Percentiles rank a stretch among this genome's conserved stretches.
phyloP scores from a whole-genome alignment of 2,888 invertebrate genomes.

The Norana najaformis region DNA sequence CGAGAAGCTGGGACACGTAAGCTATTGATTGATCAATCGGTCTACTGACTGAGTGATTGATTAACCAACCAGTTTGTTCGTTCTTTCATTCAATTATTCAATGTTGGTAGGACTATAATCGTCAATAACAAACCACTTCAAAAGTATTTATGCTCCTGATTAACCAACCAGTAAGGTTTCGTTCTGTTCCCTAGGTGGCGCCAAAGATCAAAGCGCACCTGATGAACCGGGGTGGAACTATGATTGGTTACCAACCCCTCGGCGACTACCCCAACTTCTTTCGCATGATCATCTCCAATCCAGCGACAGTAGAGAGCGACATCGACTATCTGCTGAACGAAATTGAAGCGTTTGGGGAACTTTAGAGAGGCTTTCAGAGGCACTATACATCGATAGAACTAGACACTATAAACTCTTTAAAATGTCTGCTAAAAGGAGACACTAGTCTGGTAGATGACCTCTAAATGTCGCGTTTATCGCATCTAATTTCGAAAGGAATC shows the following conservation, averaged over 20 bases:
- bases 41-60: neutral
- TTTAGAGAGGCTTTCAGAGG: too few species aligned
- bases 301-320: slow-evolving; percentile 86
- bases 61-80: neutral
- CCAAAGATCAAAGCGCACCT: slow-evolving; percentile 92
- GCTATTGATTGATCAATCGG: neutral
- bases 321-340: slow-evolving; percentile 92
- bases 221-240: slow-evolving; percentile 95
- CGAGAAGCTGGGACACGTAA: slow-evolving; percentile 50
- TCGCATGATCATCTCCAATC: slow-evolving; percentile 95
- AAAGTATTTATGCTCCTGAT: neutral
- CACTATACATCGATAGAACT: neutral
- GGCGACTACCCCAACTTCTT: slow-evolving; percentile 97
- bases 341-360: slow-evolving; percentile 64
- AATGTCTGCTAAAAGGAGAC: neutral
- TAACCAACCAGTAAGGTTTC: neutral
- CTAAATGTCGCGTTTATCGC: neutral
- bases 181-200: slow-evolving; percentile 74
- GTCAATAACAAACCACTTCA: neutral
- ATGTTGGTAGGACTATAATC: neutral
- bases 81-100: neutral
- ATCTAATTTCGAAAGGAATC: neutral
- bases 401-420: neutral
- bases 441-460: too few species aligned
- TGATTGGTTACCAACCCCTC: slow-evolving; percentile 98